Conservation (phyloP, 1,140 invertebrate species). For the Calliphora vicina region DNA sequence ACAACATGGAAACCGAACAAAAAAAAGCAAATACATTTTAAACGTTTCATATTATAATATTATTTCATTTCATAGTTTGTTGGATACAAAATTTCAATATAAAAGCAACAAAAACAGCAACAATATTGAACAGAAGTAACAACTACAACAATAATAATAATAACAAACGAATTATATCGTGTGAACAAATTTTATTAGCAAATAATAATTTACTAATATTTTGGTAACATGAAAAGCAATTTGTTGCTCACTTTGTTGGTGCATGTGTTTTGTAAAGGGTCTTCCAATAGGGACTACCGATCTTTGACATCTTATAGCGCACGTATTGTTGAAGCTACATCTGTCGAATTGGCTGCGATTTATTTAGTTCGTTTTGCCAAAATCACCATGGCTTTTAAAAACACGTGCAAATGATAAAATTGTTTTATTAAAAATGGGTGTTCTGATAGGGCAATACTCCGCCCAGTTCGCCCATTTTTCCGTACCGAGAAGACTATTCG, state of each 20-base stretch:
- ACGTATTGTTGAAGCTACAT: too few species aligned
- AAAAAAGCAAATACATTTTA: not conserved
- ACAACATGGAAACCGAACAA: not conserved
- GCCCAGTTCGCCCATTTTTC: too few species aligned
- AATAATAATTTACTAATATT: slow-evolving; percentile 24
- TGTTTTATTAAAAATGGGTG: too few species aligned
- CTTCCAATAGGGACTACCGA: too few species aligned
- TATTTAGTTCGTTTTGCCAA: too few species aligned
- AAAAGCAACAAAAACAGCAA: not conserved
- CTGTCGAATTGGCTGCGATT: too few species aligned
- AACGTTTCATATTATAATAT: not conserved
- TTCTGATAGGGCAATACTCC: too few species aligned
- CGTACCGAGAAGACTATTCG: too few species aligned
- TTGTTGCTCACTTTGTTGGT: slow-evolving; percentile 15
- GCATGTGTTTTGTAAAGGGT: too few species aligned
- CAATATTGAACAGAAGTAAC: not conserved
- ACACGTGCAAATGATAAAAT: too few species aligned
- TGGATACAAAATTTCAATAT: not conserved
- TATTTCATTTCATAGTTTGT: not conserved
- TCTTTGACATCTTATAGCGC: too few species aligned
- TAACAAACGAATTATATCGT: not conserved
- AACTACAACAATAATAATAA: not conserved
- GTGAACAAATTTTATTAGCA: slow-evolving; percentile 17
- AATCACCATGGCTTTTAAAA: too few species aligned
- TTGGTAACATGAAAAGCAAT: slow-evolving; percentile 20